Evolutionary conservation across 2,113 vertebrate species (phyloP), one percentile per base, ranked within the genome.

Genomic region (Pogona vitticeps): DNA sequence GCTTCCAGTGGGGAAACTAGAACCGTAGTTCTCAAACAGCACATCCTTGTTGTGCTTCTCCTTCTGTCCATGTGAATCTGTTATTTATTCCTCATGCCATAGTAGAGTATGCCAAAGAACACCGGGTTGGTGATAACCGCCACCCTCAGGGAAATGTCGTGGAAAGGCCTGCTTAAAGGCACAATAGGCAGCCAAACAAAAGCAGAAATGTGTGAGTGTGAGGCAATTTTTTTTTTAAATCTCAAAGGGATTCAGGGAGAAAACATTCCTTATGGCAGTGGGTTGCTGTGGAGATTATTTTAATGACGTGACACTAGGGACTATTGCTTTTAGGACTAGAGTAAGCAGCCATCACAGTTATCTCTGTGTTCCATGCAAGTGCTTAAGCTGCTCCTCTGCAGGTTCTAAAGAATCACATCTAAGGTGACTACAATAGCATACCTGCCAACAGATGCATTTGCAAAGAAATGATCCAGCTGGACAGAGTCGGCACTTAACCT

Each of bases 271-370:
- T 71, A 9, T 23, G 46, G 79, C 63, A 52, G 40, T 21, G 79
- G 33, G 84, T 91, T 94, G 90, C 91, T 91, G 89, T 36, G 93
- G 92, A 90, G 91, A 88, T 90, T 67, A 0, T 12, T n/a, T 40
- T 31, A 80, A 18, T 63, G 85, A 72, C 59, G 71, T 33, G 89
- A 76, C 91, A 33, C 59, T 72, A 82, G 90, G 83, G 58, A 21
- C 0, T 17, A 68, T n/a, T 26, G 63, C 3, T 38, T 65, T 72
- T 6, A 89, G 79, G 26, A 79, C 86, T 58, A 1, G 9, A 82
- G 68, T 21, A 65, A 87, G 80, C 85, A 76, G 38, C 28, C 23
- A 13, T 21, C 82, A 85, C 68, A 2, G 83, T 40, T 52, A 77
- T 31, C 56, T 21, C 58, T 67, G 31, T 71, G 85, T 61, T 85